A percentile compares a stretch with the other conserved stretches of the same genome.
These are phyloP conservation scores for Julus scanicus DNA, from an alignment of 2,888 invertebrate genomes.

Conservation along the genomic window DNA sequence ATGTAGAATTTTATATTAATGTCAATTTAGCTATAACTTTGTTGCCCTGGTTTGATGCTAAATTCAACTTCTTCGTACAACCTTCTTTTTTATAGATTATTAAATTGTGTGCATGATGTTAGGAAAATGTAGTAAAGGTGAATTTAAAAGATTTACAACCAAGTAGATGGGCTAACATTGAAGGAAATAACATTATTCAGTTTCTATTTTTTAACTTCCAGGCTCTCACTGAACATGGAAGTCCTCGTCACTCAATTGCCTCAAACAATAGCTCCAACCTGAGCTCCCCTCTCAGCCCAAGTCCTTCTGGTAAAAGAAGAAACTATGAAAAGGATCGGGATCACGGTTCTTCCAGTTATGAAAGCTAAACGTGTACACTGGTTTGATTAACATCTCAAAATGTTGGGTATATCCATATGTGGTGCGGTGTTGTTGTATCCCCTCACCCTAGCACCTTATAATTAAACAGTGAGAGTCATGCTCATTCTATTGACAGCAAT, in stretches of 20 bases:
- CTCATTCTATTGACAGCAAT: neutral
- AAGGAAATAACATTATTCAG: neutral
- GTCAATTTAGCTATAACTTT: neutral
- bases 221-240: slow-evolving; percentile 69
- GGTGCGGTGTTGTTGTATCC: neutral
- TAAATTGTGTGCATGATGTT: neutral
- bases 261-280: slow-evolving; percentile 80
- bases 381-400: neutral
- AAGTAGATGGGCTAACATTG: neutral
- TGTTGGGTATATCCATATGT: neutral
- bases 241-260: slow-evolving; percentile 78
- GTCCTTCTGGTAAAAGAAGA: slow-evolving; percentile 63
- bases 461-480: neutral
- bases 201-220: slow-evolving; percentile 59
- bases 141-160: neutral
- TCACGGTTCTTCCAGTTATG: slow-evolving; percentile 75
- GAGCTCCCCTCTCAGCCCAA: slow-evolving; percentile 77
- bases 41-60: neutral
- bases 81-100: neutral
- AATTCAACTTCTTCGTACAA: neutral
- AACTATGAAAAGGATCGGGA: slow-evolving; percentile 64
- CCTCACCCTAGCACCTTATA: neutral
- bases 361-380: slow-evolving; percentile 66
- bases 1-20: too few species aligned
- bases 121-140: neutral